Percentiles rank a stretch among this genome's conserved stretches.
phyloP scores from a whole-genome alignment of 2,888 invertebrate genomes.

The Acronicta alni region DNA sequence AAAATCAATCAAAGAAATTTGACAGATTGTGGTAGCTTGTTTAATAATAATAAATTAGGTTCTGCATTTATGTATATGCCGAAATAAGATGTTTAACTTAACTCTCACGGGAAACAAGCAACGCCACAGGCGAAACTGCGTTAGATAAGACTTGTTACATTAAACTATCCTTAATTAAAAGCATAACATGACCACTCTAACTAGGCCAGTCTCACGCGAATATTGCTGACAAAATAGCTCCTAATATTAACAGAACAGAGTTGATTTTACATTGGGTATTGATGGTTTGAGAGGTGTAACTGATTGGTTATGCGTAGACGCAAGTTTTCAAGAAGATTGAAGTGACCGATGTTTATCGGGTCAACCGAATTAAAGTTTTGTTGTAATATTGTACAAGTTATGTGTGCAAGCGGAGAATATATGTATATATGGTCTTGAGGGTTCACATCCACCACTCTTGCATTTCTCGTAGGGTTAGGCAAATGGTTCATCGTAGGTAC shows the following conservation, averaged over 20 bases:
- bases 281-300: constrained; percentile 6
- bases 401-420: constrained; percentile 13
- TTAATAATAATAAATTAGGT: no score
- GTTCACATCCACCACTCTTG: background rate
- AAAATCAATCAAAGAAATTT: no score
- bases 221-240: background rate
- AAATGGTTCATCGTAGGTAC: no score
- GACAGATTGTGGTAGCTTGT: no score
- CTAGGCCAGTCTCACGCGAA: constrained; percentile 36
- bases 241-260: background rate
- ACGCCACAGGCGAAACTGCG: constrained; percentile 38
- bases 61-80: no score
- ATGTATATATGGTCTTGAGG: background rate
- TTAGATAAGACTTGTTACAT: constrained; percentile 53
- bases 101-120: constrained; percentile 48
- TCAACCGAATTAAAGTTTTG: constrained; percentile 50
- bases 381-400: constrained; percentile 30
- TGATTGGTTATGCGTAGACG: constrained; percentile 43
- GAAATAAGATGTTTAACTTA: background rate
- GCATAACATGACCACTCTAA: background rate
- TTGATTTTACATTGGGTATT: constrained; percentile 1
- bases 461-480: no score
- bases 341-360: constrained; percentile 53
- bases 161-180: constrained; percentile 52
- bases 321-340: constrained; percentile 43